phyloP scores from a whole-genome alignment of 2,888 invertebrate genomes.

The Allygus modestus region DNA sequence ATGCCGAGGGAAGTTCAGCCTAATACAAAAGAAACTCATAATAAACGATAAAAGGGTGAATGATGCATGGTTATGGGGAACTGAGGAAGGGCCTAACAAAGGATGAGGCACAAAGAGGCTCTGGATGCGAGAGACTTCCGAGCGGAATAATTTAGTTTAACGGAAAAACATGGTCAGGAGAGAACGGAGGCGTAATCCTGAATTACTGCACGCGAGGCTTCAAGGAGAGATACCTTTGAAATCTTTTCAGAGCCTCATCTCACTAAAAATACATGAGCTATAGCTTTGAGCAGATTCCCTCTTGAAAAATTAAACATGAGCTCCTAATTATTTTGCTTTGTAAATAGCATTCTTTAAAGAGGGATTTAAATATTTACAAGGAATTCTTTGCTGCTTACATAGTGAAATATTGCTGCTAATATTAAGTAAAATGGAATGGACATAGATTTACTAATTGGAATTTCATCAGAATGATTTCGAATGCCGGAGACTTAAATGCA shows the following conservation, averaged over 20 bases:
- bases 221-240: slow-evolving; percentile 33
- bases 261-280: slow-evolving; percentile 38
- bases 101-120: slow-evolving; percentile 50
- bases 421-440: no score
- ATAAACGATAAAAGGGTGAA: slow-evolving; percentile 54
- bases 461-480: no score
- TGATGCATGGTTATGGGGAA: slow-evolving; percentile 49
- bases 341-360: not conserved
- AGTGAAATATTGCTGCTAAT: no score
- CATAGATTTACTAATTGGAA: no score
- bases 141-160: slow-evolving; percentile 57
- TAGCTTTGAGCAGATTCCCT: slow-evolving; percentile 42
- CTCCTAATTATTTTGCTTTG: slow-evolving; percentile 22
- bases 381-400: not conserved
- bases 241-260: slow-evolving; percentile 47
- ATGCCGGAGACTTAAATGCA: no score
- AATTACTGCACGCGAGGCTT: slow-evolving; percentile 37
- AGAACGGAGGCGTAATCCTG: slow-evolving; percentile 37
- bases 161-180: slow-evolving; percentile 43
- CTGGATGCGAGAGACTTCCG: slow-evolving; percentile 43
- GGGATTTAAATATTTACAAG: slow-evolving; percentile 5
- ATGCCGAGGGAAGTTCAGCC: not conserved
- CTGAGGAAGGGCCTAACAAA: slow-evolving; percentile 48
- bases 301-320: slow-evolving; percentile 25
- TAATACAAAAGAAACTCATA: slow-evolving; percentile 56